Conservation (phyloP, 2,797 vertebrate species). For the Lutjanus argentimaculatus region DNA sequence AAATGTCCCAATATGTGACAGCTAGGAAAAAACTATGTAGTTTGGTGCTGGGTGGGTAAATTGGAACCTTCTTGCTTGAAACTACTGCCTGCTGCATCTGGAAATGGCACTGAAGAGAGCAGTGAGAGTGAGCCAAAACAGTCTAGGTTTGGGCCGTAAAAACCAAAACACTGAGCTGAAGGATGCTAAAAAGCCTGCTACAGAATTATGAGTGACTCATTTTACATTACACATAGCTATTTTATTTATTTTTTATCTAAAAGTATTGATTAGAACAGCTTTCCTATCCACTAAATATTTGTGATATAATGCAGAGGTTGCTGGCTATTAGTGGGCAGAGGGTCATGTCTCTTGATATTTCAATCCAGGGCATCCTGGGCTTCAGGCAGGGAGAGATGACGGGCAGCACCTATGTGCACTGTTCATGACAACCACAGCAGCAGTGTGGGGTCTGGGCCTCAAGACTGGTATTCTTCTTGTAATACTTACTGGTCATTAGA, state of each 20-base stretch:
- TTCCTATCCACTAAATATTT: neutral
- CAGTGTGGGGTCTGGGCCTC: no score
- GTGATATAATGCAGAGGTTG: neutral
- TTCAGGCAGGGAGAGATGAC: neutral
- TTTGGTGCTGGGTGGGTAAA: no score
- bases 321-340: neutral
- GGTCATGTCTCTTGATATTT: neutral
- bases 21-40: no score
- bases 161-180: slow-evolving; percentile 6
- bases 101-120: no score
- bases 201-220: neutral
- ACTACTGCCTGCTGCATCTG: no score
- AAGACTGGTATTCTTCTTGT: neutral
- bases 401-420: neutral
- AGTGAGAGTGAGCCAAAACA: no score
- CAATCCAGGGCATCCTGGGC: neutral
- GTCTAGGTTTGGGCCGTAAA: no score
- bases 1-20: no score
- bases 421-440: neutral
- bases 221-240: neutral
- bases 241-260: neutral
- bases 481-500: slow-evolving; percentile 2
- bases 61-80: no score
- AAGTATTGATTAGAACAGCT: slow-evolving; percentile 7
- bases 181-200: neutral